These are phyloP conservation scores for Lanius ludovicianus DNA, from an alignment of 2,113 vertebrate genomes.

Conservation along the genomic window DNA sequence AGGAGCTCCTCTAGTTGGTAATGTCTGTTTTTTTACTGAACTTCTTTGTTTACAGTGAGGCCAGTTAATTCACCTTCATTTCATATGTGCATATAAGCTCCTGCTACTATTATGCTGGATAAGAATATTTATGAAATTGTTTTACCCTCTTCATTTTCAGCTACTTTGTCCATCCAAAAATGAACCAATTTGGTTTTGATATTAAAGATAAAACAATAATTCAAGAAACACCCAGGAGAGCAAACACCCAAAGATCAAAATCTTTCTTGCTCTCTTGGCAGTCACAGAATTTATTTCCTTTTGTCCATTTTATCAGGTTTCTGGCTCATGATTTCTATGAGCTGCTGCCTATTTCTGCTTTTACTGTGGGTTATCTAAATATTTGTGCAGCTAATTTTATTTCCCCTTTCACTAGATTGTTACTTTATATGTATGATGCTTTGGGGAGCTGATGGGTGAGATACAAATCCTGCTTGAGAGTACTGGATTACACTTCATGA, in stretches of 20 bases:
- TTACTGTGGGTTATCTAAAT: background rate
- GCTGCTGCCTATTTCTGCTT: background rate
- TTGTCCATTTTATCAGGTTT: background rate
- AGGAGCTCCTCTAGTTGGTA: background rate
- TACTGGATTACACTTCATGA: background rate
- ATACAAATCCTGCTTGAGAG: background rate
- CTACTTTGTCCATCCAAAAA: background rate
- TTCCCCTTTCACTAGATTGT: background rate
- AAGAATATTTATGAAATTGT: background rate
- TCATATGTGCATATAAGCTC: background rate
- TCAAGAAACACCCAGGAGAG: background rate
- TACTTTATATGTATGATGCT: background rate
- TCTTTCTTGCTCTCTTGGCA: background rate
- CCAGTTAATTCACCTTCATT: background rate
- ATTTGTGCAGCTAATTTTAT: slow-evolving; percentile 5
- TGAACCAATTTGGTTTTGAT: background rate
- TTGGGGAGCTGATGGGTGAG: background rate
- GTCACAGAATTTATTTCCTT: background rate
- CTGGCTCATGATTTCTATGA: background rate
- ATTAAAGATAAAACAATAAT: background rate
- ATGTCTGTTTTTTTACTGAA: background rate
- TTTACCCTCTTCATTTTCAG: background rate
- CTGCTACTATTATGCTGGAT: background rate
- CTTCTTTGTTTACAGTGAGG: background rate
- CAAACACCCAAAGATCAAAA: background rate